phyloP scores from a whole-genome alignment of 2,888 invertebrate genomes.

The Yponomeuta malinellus region DNA sequence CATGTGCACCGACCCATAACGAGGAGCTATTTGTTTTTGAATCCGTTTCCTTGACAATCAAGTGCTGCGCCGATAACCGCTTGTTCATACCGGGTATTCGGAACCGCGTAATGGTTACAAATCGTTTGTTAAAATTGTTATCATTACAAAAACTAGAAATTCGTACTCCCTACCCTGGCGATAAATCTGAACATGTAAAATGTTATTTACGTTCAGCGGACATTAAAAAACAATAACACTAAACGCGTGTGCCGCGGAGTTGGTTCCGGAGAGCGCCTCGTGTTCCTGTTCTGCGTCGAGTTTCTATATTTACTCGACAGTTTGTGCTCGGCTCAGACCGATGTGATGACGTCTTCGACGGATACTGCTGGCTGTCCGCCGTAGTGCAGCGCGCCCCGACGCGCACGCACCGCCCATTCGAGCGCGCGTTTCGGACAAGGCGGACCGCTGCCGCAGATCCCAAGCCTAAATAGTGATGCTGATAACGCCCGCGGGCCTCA shows the following conservation, averaged over 20 bases:
- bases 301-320: slow-evolving; percentile 70
- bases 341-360: slow-evolving; percentile 58
- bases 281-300: slow-evolving; percentile 61
- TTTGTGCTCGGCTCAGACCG: slow-evolving; percentile 60
- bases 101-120: slow-evolving; percentile 6
- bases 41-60: slow-evolving; percentile 18
- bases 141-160: not conserved
- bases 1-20: slow-evolving; percentile 17
- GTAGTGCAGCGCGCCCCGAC: slow-evolving; percentile 24
- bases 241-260: slow-evolving; percentile 21
- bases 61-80: slow-evolving; percentile 12
- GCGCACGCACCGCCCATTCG: slow-evolving; percentile 18
- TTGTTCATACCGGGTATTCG: slow-evolving; percentile 4
- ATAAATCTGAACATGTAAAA: not conserved
- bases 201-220: slow-evolving; percentile 22
- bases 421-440: not conserved
- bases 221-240: slow-evolving; percentile 25
- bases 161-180: not conserved
- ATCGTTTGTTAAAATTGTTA: not conserved
- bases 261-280: slow-evolving; percentile 48
- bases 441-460: not conserved
- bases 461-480: not conserved
- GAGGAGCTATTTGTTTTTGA: slow-evolving; percentile 16
- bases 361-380: slow-evolving; percentile 23
- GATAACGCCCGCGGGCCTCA: not conserved